These are phyloP conservation scores for Cryptophagus acutangulus DNA, from an alignment of 2,888 invertebrate species.

Conservation along the genomic window DNA sequence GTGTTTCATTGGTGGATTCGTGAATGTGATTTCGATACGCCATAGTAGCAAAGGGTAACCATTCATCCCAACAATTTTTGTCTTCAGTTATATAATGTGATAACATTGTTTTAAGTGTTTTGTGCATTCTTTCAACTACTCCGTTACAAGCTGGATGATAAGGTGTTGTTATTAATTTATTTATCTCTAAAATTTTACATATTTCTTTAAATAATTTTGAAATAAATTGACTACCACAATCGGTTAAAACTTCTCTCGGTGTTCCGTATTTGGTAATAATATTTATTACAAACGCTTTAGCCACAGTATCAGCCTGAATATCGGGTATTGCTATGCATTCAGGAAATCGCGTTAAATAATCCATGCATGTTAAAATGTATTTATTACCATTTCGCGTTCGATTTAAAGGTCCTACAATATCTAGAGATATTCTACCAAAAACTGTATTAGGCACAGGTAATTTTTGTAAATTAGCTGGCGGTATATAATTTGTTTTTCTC, in stretches of 20 bases:
- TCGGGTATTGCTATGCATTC: slow-evolving; percentile 32
- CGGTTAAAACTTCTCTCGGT: slow-evolving; percentile 31
- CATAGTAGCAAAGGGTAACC: slow-evolving; percentile 29
- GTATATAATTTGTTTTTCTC: slow-evolving; percentile 20
- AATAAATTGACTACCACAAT: slow-evolving; percentile 31
- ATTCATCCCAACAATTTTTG: slow-evolving; percentile 31
- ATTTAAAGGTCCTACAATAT: slow-evolving; percentile 32
- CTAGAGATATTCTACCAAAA: slow-evolving; percentile 27
- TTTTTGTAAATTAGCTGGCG: slow-evolving; percentile 2
- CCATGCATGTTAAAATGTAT: slow-evolving; percentile 32
- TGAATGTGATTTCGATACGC: slow-evolving; percentile 23
- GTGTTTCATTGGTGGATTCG: slow-evolving; percentile 20
- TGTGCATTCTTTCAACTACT: slow-evolving; percentile 33
- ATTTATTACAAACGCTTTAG: slow-evolving; percentile 25
- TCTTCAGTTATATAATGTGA: slow-evolving; percentile 27
- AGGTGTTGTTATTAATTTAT: slow-evolving; percentile 28
- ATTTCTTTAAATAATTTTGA: slow-evolving; percentile 27
- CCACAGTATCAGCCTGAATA: slow-evolving; percentile 29
- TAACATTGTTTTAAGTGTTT: slow-evolving; percentile 29
- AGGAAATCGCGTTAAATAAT: slow-evolving; percentile 29
- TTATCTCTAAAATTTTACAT: slow-evolving; percentile 26
- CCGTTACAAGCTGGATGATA: slow-evolving; percentile 35
- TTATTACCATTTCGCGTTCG: slow-evolving; percentile 23
- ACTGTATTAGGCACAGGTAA: slow-evolving; percentile 21
- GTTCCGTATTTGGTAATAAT: slow-evolving; percentile 30